Conservation (phyloP, 92 coral and sea anemone genomes). For the Paragorgia papillata region DNA sequence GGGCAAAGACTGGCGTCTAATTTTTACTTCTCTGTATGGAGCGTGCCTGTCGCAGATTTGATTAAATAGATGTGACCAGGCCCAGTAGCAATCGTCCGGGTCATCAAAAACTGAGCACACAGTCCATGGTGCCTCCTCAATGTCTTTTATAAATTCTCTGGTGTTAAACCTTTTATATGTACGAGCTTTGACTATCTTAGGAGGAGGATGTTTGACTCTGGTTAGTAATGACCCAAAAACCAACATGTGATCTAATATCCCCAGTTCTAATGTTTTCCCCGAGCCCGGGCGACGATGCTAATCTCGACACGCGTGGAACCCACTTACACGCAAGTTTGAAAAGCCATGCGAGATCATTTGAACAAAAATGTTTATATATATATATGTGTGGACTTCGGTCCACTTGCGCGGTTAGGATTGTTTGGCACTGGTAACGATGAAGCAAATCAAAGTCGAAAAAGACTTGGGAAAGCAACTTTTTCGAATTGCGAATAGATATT, state of each 20-base stretch:
- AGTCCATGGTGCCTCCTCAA: conserved; percentile 52
- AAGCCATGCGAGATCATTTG: too few relatives aligned
- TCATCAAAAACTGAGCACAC: conserved; percentile 45
- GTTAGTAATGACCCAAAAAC: conserved; percentile 30
- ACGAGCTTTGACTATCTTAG: conserved; percentile 40
- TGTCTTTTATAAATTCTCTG: conserved; percentile 20
- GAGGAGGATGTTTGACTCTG: conserved; percentile 43
- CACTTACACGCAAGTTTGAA: too few relatives aligned
- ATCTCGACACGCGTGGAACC: too few relatives aligned
- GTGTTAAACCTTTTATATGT: conserved; percentile 32
- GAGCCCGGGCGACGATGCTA: too few relatives aligned
- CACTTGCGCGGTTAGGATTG: too few relatives aligned
- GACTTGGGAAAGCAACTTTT: too few relatives aligned
- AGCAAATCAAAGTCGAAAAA: too few relatives aligned
- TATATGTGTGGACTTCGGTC: too few relatives aligned
- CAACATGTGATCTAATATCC: conserved; percentile 43
- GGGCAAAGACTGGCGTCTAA: conserved; percentile 50
- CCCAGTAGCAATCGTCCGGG: conserved; percentile 47
- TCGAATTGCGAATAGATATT: too few relatives aligned
- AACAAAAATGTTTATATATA: too few relatives aligned
- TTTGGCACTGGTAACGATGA: too few relatives aligned
- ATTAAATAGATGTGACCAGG: conserved; percentile 47
- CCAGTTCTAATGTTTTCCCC: conserved; percentile 28
- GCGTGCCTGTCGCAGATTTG: too few relatives aligned
- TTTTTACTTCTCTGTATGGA: conserved; percentile 42